Evolutionary conservation across 2,113 vertebrate genomes (phyloP), one percentile per base, ranked within the genome.

Genomic region (Zosterops lateralis): DNA sequence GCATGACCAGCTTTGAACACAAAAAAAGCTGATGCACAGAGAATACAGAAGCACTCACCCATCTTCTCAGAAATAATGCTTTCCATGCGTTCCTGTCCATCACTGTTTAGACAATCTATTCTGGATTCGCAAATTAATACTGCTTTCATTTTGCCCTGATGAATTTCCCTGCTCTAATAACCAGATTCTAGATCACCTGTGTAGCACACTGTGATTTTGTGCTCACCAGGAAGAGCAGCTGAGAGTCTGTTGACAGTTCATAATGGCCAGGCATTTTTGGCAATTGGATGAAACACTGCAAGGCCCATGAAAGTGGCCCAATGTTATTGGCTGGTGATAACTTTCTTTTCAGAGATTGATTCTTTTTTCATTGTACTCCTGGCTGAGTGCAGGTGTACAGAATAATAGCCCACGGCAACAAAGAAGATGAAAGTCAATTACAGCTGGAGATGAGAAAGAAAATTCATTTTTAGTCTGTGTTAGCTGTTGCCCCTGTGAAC

Each of bases 351-450:
- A 81, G 90, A 94, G 88, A 96, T 90, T 94, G 92, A 97, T 97
- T 91, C 88, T 95, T 95, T 95, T 95, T 95, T 96, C 92, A 95
- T 96, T 94, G 73, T 38, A 84, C 90, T 95, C 91, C 95, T 95
- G 95, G 93, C 84, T 96, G 95, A 94, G 90, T 88, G 92, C 86
- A 94, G 92, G 95, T 95, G 92, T 95, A 68, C 65, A 73, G 86
- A 95, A 94, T 94, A 96, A 95, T 78, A 96, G 95, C 96, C 91
- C 66, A n/a, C 81, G 86, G 95, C 94, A 94, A 83, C 70, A 88
- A 91, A 95, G 84, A 95, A 95, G 92, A 95, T 91, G 95, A 97
- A 97, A 96, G 91, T 94, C 96, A 97, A 95, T 97, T 93, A 96
- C 93, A 95, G 83, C 93, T 73, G 77, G 44, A 54, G 92, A 91